Evolutionary conservation across 2,797 vertebrate genomes (phyloP).

Genomic region (Phaenicophaeus curvirostris): DNA sequence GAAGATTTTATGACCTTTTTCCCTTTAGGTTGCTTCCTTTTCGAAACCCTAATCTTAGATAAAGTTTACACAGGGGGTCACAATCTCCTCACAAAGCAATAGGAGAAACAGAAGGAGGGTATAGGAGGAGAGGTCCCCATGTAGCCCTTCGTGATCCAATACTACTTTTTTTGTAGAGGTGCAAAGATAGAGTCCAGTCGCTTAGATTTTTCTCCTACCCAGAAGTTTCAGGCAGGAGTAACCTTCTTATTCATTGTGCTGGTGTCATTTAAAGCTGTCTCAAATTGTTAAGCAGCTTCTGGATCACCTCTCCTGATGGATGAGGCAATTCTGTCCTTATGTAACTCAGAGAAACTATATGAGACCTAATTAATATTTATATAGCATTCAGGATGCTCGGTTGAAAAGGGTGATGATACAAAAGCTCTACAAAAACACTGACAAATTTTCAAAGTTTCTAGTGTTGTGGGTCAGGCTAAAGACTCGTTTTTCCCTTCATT

Average conservation of each 20-base stretch:
- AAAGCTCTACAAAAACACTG: constrained; percentile 21
- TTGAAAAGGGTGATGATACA: constrained; percentile 48
- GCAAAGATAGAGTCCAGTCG: background rate
- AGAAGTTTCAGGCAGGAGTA: background rate
- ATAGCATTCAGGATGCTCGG: constrained; percentile 43
- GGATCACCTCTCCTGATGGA: constrained; percentile 36
- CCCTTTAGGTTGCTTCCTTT: background rate
- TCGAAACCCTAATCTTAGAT: background rate
- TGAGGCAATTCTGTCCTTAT: constrained; percentile 46
- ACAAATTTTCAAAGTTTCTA: constrained; percentile 33
- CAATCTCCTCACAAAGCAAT: background rate
- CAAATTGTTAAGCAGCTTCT: constrained; percentile 36
- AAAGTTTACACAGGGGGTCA: background rate
- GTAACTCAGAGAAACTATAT: constrained; percentile 50
- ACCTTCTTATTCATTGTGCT: background rate
- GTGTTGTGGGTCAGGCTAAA: constrained; percentile 33
- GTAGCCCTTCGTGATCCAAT: background rate
- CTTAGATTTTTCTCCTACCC: background rate
- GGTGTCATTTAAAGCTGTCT: background rate
- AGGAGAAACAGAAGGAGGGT: background rate
- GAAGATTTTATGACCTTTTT: background rate
- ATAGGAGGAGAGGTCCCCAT: background rate
- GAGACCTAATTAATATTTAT: constrained; percentile 65
- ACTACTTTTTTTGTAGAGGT: background rate
- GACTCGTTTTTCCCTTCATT: background rate